These are phyloP conservation scores for Perca schrenkii DNA, from an alignment of 2,113 vertebrate species.

Conservation along the genomic window DNA sequence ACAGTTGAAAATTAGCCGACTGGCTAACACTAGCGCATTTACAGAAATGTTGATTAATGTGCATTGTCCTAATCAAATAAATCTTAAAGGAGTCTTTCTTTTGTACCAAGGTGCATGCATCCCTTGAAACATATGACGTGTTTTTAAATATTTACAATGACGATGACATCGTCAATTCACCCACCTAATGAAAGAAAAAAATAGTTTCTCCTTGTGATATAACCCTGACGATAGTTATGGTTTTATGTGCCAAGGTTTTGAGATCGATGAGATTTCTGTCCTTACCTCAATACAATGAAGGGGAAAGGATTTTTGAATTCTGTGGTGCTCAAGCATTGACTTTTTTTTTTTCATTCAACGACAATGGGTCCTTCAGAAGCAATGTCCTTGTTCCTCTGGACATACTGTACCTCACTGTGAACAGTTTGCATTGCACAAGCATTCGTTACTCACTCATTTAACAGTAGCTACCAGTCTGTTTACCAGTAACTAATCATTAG, in stretches of 20 bases:
- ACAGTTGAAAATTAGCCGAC: too few relatives aligned
- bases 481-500: too few relatives aligned
- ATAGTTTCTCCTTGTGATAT: not conserved
- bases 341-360: slow-evolving; percentile 36
- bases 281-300: slow-evolving; percentile 17
- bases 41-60: too few relatives aligned
- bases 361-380: slow-evolving; percentile 10
- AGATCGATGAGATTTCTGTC: slow-evolving; percentile 20
- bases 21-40: too few relatives aligned
- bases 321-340: slow-evolving; percentile 32
- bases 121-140: not conserved
- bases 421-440: slow-evolving; percentile 9
- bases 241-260: slow-evolving; percentile 9
- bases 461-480: too few relatives aligned
- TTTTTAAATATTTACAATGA: not conserved
- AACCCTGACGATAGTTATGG: slow-evolving; percentile 9
- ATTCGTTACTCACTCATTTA: too few relatives aligned
- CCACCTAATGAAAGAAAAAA: not conserved
- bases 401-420: slow-evolving; percentile 15
- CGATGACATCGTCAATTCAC: slow-evolving; percentile 11
- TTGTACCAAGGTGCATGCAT: not conserved
- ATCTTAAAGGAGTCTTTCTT: not conserved
- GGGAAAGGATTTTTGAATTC: slow-evolving; percentile 27
- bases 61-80: too few relatives aligned
- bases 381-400: slow-evolving; percentile 40